Conservation (phyloP, 2,797 vertebrate species). For the Salmo trutta region DNA sequence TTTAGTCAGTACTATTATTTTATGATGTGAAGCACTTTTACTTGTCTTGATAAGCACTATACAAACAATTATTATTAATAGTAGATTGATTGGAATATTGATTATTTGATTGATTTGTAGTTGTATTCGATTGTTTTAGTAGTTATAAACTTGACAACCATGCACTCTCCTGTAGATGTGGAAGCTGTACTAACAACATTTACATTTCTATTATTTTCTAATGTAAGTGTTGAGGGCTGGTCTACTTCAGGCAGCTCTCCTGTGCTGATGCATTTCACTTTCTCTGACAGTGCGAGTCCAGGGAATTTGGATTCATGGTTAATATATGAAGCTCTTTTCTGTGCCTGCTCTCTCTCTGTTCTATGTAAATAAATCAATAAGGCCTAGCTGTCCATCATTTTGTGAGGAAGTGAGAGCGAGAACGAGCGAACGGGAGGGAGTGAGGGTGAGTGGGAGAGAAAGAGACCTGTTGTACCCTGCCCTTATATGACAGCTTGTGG, state of each 20-base stretch:
- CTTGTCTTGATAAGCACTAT: too few relatives aligned
- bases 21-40: too few relatives aligned
- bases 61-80: not conserved
- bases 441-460: conserved; percentile 2
- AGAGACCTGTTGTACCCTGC: not conserved
- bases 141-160: not conserved
- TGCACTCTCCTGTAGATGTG: not conserved
- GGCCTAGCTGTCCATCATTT: conserved; percentile 29
- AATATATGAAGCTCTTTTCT: conserved; percentile 40
- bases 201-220: conserved; percentile 31
- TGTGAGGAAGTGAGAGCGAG: conserved; percentile 22
- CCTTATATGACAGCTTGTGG: conserved; percentile 1
- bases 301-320: conserved; percentile 46
- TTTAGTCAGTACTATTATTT: too few relatives aligned
- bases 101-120: not conserved
- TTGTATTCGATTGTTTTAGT: not conserved
- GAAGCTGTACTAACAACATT: conserved; percentile 38
- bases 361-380: conserved; percentile 57
- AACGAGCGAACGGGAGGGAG: not conserved
- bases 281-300: conserved; percentile 31
- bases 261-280: conserved; percentile 11
- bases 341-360: conserved; percentile 34
- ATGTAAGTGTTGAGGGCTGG: conserved; percentile 2
- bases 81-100: not conserved
- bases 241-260: not conserved